These are phyloP conservation scores for Cerastis leucographa DNA, from an alignment of 2,888 invertebrate species.

Conservation along the genomic window DNA sequence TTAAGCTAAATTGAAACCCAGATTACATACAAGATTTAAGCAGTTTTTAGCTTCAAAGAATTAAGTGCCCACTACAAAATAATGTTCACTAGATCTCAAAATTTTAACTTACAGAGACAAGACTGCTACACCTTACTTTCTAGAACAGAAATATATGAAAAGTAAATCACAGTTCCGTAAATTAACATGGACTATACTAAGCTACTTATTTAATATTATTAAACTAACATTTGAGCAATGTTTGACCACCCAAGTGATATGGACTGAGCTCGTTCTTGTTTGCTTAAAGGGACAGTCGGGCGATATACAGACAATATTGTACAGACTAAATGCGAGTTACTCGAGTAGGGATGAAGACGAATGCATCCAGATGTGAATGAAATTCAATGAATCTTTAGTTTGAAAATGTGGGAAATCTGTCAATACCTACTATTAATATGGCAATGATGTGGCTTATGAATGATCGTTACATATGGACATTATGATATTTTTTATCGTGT, in stretches of 20 bases:
- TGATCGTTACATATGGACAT: no score
- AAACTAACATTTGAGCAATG: constrained; percentile 21
- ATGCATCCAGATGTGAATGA: constrained; percentile 11
- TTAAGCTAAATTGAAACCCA: background rate
- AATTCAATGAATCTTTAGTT: background rate
- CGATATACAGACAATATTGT: constrained; percentile 15
- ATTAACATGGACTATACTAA: background rate
- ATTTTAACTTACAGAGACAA: background rate
- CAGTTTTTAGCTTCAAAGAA: background rate
- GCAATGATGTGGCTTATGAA: background rate
- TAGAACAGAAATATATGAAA: background rate
- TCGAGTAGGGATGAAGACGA: background rate
- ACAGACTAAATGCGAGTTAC: constrained; percentile 14
- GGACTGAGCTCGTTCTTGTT: constrained; percentile 27
- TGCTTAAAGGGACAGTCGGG: constrained; percentile 37
- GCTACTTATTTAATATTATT: background rate
- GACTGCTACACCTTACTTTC: background rate
- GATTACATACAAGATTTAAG: background rate
- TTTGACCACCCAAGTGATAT: constrained; percentile 29
- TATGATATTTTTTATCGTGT: no score
- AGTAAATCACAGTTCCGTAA: background rate
- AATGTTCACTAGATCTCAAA: background rate
- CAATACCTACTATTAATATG: background rate
- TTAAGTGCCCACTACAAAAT: background rate
- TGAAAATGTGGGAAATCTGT: background rate